Conservation (phyloP, 1,140 invertebrate species). For the Cotesia chilonis region DNA sequence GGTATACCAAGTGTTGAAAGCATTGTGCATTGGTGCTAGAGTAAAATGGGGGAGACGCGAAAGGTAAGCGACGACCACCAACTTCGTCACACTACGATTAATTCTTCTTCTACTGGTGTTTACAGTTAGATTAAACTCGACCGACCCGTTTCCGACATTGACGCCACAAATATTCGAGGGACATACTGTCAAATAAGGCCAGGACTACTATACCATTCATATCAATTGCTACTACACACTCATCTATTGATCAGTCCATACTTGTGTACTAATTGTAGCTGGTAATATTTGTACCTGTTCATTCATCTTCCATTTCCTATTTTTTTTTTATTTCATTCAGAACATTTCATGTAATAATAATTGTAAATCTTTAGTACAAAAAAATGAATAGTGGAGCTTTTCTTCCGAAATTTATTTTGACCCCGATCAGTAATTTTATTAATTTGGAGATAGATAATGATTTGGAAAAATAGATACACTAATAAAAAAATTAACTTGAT, state of each 20-base stretch:
- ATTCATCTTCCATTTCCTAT: not conserved
- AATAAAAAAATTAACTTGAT: too few relatives aligned
- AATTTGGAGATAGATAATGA: too few relatives aligned
- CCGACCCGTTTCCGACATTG: constrained; percentile 49
- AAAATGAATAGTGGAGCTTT: too few relatives aligned
- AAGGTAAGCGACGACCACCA: constrained; percentile 39
- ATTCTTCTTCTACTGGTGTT: constrained; percentile 44
- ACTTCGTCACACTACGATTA: constrained; percentile 40
- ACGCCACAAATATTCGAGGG: constrained; percentile 28
- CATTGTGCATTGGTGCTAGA: constrained; percentile 30
- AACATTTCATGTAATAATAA: too few relatives aligned
- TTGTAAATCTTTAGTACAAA: too few relatives aligned
- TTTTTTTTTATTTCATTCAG: too few relatives aligned
- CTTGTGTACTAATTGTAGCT: not conserved
- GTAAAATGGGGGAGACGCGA: constrained; percentile 31
- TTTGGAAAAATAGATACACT: too few relatives aligned
- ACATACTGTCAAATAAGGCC: constrained; percentile 27
- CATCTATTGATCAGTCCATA: not conserved
- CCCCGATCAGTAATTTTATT: too few relatives aligned
- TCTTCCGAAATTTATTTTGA: too few relatives aligned
- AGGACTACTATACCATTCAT: constrained; percentile 14
- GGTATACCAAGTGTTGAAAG: constrained; percentile 8
- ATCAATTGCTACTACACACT: not conserved
- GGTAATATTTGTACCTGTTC: not conserved
- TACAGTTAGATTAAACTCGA: constrained; percentile 61